Base-by-base conservation (phyloP, 2,888 invertebrate genomes). In the Hirtodrosophila alboralis region DNA sequence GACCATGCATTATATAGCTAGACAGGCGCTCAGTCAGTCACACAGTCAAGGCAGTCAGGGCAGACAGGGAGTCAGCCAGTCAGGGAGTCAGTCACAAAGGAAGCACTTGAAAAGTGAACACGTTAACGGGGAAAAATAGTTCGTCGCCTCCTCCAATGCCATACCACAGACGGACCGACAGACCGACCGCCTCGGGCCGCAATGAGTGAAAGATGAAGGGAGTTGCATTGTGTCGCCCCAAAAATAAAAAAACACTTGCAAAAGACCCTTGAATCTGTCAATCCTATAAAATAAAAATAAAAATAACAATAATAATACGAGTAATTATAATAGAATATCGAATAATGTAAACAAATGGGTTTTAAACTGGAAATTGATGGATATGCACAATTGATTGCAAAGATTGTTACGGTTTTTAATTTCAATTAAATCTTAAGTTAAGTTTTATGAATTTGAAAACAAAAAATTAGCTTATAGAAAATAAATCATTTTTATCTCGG, bases 121-220 rank as follows among this genome's bases (percentile, higher is more conserved):
- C 76, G 83, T 76, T 83, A 79, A 79, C 79, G 79, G 83, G 63
- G 74, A 64, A 74, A 81, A 83, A 79, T 79, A 79, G 83, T 79
- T 81, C 65, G 83, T 75, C 74, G 79, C 73, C 79, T 75, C 68
- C 77, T 75, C 60, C 52, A 69, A 70, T 67, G 61, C 54, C 58
- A 73, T 41, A 36, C 61, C 37, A 31, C 12, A 28, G 40, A 8
- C n/a, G n/a, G n/a, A n/a, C n/a, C n/a, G n/a, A n/a, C n/a, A n/a
- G n/a, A n/a, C n/a, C n/a, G n/a, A n/a, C 43, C 38, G 54, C 54
- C 23, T 27, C 21, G 54, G 43, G 57, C 30, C 37, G 52, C 44
- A 3, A 23, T 34, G 49, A 43, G 21, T 30, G 48, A 34, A 58
- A 61, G 56, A 56, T 66, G 44, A 43, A 27, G 36, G 44, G 47